Evolutionary conservation across 2,113 vertebrate species (phyloP).

Genomic region (Cyphomyrus plagiostoma): DNA sequence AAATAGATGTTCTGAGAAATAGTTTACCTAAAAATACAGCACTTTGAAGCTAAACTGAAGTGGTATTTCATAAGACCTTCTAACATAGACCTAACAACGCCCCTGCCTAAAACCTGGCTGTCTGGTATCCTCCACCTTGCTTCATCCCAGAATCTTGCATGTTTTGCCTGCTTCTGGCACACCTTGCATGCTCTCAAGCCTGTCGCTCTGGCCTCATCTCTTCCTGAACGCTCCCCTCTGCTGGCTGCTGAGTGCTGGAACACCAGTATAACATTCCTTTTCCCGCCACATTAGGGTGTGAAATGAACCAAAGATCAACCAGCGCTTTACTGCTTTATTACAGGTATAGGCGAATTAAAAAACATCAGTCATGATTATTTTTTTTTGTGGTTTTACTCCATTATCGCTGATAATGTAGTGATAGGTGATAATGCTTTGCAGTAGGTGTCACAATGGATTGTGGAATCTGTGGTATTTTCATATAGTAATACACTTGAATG

Average conservation of each 20-base stretch:
- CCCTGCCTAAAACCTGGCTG: background rate
- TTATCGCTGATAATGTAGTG: background rate
- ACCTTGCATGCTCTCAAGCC: background rate
- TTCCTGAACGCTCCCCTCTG: background rate
- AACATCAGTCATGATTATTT: background rate
- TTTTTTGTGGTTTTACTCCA: background rate
- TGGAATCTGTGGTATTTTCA: background rate
- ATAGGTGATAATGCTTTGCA: background rate
- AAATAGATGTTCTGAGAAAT: background rate
- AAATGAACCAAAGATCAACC: background rate
- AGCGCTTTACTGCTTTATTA: background rate
- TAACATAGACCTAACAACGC: background rate
- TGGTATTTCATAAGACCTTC: too few relatives aligned
- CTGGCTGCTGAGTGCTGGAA: background rate
- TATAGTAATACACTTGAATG: background rate
- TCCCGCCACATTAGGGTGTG: background rate
- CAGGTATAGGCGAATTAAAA: background rate
- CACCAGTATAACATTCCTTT: background rate
- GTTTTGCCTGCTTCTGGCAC: background rate
- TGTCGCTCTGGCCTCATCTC: background rate
- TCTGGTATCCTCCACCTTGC: background rate
- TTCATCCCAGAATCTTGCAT: background rate
- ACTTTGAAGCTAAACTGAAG: too few relatives aligned
- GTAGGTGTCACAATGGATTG: background rate
- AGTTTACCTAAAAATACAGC: background rate